These are phyloP conservation scores for Drosophila infuscata DNA, from an alignment of 2,888 invertebrate species.

Conservation along the genomic window DNA sequence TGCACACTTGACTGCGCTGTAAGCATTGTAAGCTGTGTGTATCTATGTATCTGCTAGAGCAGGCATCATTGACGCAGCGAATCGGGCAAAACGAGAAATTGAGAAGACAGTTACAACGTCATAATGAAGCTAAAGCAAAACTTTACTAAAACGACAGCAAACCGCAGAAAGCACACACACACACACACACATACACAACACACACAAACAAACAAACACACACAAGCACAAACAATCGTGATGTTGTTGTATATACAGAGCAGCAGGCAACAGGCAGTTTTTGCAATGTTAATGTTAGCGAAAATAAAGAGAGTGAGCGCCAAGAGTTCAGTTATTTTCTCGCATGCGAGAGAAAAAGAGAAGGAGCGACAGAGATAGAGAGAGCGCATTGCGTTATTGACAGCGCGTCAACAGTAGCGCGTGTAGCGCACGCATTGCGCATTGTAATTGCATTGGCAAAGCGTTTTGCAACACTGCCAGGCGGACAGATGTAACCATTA, in stretches of 20 bases:
- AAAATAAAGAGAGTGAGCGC: constrained; percentile 44
- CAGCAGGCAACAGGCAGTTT: constrained; percentile 35
- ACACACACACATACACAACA: constrained; percentile 9
- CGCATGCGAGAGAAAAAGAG: constrained; percentile 29
- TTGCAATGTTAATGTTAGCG: constrained; percentile 43
- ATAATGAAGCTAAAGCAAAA: constrained; percentile 71
- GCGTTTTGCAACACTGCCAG: constrained; percentile 65
- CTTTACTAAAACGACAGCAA: constrained; percentile 67
- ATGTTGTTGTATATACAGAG: constrained; percentile 32
- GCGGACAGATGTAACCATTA: constrained; percentile 51
- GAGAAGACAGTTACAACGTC: constrained; percentile 79
- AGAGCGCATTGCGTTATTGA: constrained; percentile 29
- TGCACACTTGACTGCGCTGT: constrained; percentile 26
- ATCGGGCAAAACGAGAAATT: constrained; percentile 80
- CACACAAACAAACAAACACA: constrained; percentile 22
- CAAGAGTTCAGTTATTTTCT: constrained; percentile 14
- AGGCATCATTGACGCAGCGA: constrained; percentile 72
- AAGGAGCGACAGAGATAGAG: not conserved
- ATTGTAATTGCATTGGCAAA: constrained; percentile 46
- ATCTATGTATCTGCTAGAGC: constrained; percentile 41
- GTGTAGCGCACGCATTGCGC: constrained; percentile 53
- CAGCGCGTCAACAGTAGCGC: constrained; percentile 64
- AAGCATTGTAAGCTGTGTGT: constrained; percentile 42
- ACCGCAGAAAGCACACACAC: constrained; percentile 59
- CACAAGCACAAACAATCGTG: constrained; percentile 31